phyloP scores from a whole-genome alignment of 2,113 vertebrate genomes.

The Dasyprocta punctata region DNA sequence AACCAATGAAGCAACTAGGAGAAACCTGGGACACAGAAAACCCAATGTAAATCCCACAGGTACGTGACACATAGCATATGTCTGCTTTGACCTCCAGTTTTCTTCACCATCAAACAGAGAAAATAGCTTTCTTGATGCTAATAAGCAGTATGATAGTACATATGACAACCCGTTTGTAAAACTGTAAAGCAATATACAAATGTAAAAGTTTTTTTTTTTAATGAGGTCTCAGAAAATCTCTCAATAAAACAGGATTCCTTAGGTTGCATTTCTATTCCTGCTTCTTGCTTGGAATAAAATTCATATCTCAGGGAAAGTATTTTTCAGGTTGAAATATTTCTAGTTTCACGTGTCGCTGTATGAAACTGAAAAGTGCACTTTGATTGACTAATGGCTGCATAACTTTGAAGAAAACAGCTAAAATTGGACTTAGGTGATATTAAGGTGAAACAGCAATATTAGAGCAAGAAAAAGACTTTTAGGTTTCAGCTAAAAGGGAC shows the following conservation, averaged over 20 bases:
- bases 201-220: not conserved
- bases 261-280: not conserved
- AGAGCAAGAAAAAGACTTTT: constrained; percentile 43
- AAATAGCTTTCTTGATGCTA: not conserved
- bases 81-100: not conserved
- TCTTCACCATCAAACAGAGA: not conserved
- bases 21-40: not conserved
- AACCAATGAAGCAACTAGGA: not conserved
- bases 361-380: constrained; percentile 62
- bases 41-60: not conserved
- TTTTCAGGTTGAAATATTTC: constrained; percentile 60
- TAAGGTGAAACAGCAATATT: constrained; percentile 59
- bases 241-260: not conserved
- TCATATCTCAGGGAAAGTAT: constrained; percentile 6
- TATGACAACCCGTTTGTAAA: not conserved
- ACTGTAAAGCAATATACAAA: constrained; percentile 27
- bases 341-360: constrained; percentile 23
- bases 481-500: constrained; percentile 43
- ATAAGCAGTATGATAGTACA: not conserved
- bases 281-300: not conserved
- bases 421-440: constrained; percentile 62
- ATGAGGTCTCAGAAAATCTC: constrained; percentile 5
- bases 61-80: not conserved
- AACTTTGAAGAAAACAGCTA: constrained; percentile 68
- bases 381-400: constrained; percentile 68